Evolutionary conservation across 2,797 vertebrate genomes (phyloP).

Genomic region (Eleutherodactylus coqui): DNA sequence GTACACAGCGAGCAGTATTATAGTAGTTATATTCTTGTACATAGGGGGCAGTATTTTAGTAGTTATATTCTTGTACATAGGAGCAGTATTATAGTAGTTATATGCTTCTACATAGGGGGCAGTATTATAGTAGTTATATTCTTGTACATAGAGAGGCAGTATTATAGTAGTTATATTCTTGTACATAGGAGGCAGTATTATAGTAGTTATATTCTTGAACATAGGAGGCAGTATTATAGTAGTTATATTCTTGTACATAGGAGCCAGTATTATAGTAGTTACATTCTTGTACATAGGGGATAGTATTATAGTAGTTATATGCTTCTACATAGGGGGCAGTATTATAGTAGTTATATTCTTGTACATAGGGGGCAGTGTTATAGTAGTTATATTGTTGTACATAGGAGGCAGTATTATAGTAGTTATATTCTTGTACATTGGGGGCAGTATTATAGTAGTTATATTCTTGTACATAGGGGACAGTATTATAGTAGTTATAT

Average conservation of each 20-base stretch:
- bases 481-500: constrained; percentile 22
- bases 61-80: not conserved
- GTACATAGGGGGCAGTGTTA: not conserved
- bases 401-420: constrained; percentile 7
- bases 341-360: constrained; percentile 21
- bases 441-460: constrained; percentile 3
- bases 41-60: not conserved
- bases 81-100: not conserved
- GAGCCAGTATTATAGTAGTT: constrained; percentile 4
- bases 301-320: constrained; percentile 6
- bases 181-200: not conserved
- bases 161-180: constrained; percentile 9
- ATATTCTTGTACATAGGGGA: not conserved
- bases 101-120: not conserved
- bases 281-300: not conserved
- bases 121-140: not conserved
- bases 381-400: not conserved
- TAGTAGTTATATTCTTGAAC: constrained; percentile 13
- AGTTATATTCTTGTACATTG: constrained; percentile 7
- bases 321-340: not conserved
- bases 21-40: not conserved
- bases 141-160: not conserved
- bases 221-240: constrained; percentile 18
- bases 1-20: too few species aligned
- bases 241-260: constrained; percentile 22